Conservation (phyloP, 2,797 vertebrate species). For the Malurus leucopterus region DNA sequence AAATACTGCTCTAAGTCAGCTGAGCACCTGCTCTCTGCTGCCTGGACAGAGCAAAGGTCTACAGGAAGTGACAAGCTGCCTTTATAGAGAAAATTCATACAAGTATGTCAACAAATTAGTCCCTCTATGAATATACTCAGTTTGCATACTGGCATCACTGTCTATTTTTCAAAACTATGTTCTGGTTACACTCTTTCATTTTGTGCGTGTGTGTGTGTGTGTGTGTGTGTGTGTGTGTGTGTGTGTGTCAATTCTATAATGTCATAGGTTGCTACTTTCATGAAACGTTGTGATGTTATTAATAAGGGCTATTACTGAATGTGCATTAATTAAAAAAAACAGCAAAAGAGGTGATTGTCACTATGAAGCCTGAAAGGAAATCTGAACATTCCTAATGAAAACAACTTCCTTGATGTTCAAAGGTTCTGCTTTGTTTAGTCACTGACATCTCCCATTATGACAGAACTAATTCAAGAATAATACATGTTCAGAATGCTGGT, state of each 20-base stretch:
- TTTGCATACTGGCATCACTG: not conserved
- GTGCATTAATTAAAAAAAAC: not conserved
- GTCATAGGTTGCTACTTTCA: not conserved
- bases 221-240: no score
- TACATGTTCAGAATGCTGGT: not conserved
- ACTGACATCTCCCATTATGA: not conserved
- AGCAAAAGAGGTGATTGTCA: not conserved
- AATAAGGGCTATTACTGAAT: not conserved
- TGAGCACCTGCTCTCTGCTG: not conserved
- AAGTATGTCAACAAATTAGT: not conserved
- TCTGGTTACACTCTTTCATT: not conserved
- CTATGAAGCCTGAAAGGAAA: not conserved
- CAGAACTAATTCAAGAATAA: not conserved
- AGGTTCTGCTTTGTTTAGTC: not conserved
- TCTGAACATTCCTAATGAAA: not conserved
- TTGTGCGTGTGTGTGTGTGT: no score
- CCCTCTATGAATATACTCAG: not conserved
- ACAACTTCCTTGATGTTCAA: not conserved
- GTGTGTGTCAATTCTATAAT: not conserved
- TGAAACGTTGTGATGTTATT: not conserved
- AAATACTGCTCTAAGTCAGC: not conserved
- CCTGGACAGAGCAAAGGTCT: not conserved
- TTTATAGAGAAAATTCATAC: not conserved
- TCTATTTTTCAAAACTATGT: not conserved
- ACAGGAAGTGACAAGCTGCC: not conserved